Percentiles rank a stretch among this genome's conserved stretches.
These are phyloP conservation scores for Andrena praecox DNA, from an alignment of 2,888 invertebrate species.

Conservation along the genomic window DNA sequence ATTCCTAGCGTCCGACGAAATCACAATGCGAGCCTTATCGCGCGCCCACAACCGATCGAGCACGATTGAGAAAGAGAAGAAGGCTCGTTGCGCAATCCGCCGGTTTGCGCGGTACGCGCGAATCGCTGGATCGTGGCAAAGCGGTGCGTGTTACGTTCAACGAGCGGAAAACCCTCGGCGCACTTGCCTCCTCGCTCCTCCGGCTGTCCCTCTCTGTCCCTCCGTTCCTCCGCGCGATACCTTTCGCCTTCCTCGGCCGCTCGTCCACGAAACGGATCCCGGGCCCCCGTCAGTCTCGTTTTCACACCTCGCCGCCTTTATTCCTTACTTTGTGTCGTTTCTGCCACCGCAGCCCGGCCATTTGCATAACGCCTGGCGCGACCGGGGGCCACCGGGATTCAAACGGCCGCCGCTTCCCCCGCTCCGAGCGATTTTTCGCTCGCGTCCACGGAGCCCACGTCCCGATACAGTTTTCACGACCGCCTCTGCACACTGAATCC, in stretches of 20 bases:
- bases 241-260: slow-evolving; percentile 71
- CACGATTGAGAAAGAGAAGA: slow-evolving; percentile 73
- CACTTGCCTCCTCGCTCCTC: slow-evolving; percentile 61
- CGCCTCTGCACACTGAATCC: slow-evolving; percentile 30
- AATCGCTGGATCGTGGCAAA: slow-evolving; percentile 80
- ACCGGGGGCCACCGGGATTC: not conserved
- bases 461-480: slow-evolving; percentile 12
- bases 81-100: slow-evolving; percentile 74
- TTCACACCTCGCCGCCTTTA: slow-evolving; percentile 68
- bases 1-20: slow-evolving; percentile 58
- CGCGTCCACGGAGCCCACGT: not conserved
- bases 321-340: slow-evolving; percentile 35
- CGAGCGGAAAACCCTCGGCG: slow-evolving; percentile 79
- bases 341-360: slow-evolving; percentile 6
- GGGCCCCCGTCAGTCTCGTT: slow-evolving; percentile 60
- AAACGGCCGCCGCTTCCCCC: not conserved
- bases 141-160: slow-evolving; percentile 80
- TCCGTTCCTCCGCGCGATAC: slow-evolving; percentile 9
- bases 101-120: slow-evolving; percentile 73
- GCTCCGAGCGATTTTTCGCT: slow-evolving; percentile 16
- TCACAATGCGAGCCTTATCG: slow-evolving; percentile 73
- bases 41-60: slow-evolving; percentile 67
- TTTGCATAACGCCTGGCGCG: slow-evolving; percentile 23
- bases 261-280: slow-evolving; percentile 71
- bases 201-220: slow-evolving; percentile 14